A percentile compares a stretch with the other conserved stretches of the same genome.
These are phyloP conservation scores for Eriocheir sinensis DNA, from an alignment of 1,140 invertebrate genomes.

Conservation along the genomic window DNA sequence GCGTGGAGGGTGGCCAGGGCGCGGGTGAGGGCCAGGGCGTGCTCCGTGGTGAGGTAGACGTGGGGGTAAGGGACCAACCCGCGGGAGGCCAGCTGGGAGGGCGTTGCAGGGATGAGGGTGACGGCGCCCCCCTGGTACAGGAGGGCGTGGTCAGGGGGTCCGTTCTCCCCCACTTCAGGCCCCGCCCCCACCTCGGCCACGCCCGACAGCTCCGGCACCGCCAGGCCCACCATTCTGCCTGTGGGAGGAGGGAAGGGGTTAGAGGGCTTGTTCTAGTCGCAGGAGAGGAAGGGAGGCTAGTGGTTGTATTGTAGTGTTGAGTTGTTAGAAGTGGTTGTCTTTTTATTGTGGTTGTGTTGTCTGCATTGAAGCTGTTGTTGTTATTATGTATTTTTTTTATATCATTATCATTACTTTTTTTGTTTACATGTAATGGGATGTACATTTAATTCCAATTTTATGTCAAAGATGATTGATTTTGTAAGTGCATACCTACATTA, in stretches of 20 bases:
- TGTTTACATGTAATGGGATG: too few species aligned
- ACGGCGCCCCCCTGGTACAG: constrained; percentile 53
- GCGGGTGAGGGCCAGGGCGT: constrained; percentile 71
- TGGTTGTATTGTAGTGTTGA: background rate
- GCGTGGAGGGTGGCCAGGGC: constrained; percentile 75
- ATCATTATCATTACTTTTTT: too few species aligned
- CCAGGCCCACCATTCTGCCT: constrained; percentile 59
- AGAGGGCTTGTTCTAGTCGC: background rate
- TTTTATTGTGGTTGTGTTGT: too few species aligned
- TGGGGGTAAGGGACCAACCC: constrained; percentile 69
- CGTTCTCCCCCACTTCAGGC: constrained; percentile 52
- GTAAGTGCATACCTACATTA: too few species aligned
- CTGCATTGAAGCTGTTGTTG: too few species aligned
- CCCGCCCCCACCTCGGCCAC: constrained; percentile 34
- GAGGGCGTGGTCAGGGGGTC: constrained; percentile 45
- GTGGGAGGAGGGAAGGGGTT: background rate
- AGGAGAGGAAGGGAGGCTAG: background rate
- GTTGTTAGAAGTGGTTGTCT: background rate
- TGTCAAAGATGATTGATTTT: too few species aligned
- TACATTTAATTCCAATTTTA: too few species aligned
- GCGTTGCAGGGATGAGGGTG: constrained; percentile 43
- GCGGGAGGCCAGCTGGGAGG: constrained; percentile 39
- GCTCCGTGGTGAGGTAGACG: constrained; percentile 68
- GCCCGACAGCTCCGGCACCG: constrained; percentile 43
- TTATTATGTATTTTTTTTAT: too few species aligned